A percentile compares a stretch with the other conserved stretches of the same genome.
These are phyloP conservation scores for Agriotes lineatus DNA, from an alignment of 2,888 invertebrate species.

Conservation along the genomic window DNA sequence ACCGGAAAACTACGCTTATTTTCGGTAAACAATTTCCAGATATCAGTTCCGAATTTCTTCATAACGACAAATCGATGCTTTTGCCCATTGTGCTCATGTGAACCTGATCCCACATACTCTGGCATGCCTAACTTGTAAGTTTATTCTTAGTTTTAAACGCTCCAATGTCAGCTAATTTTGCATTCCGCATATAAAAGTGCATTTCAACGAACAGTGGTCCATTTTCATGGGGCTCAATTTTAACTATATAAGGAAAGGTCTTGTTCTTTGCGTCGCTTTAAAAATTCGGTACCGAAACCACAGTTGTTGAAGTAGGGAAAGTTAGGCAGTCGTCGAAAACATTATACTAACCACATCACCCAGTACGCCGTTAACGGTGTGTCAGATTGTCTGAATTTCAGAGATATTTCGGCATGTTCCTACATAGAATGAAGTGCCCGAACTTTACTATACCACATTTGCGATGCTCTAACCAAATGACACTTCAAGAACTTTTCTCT, in stretches of 20 bases:
- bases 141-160: slow-evolving; percentile 77
- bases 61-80: slow-evolving; percentile 92
- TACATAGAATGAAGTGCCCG: too few relatives aligned
- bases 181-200: slow-evolving; percentile 87
- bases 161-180: slow-evolving; percentile 77
- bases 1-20: slow-evolving; percentile 77
- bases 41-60: slow-evolving; percentile 89
- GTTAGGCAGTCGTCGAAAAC: too few relatives aligned
- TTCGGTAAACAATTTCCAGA: slow-evolving; percentile 81
- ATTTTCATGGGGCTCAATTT: slow-evolving; percentile 91
- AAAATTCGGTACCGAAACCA: too few relatives aligned
- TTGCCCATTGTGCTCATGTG: slow-evolving; percentile 78
- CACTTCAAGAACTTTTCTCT: too few relatives aligned
- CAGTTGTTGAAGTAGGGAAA: too few relatives aligned
- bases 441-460: too few relatives aligned
- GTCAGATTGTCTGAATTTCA: too few relatives aligned
- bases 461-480: too few relatives aligned
- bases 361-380: too few relatives aligned
- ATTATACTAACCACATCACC: too few relatives aligned
- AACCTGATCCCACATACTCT: slow-evolving; percentile 84
- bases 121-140: slow-evolving; percentile 87
- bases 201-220: slow-evolving; percentile 96
- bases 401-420: too few relatives aligned
- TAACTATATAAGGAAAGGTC: slow-evolving; percentile 78
- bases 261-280: too few relatives aligned